phyloP scores from a whole-genome alignment of 2,113 vertebrate genomes.

The Ictidomys tridecemlineatus region DNA sequence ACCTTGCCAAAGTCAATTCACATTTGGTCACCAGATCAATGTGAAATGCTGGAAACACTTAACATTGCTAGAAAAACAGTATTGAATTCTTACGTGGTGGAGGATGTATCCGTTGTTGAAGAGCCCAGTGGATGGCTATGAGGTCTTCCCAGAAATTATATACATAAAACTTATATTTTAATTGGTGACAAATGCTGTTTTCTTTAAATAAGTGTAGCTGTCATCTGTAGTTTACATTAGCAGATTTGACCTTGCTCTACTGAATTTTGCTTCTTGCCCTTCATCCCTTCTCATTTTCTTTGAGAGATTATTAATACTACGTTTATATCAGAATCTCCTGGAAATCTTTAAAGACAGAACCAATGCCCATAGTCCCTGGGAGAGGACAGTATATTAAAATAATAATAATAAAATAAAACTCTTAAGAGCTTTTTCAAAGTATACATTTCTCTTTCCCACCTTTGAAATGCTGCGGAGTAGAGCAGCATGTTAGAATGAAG shows the following conservation, averaged over 20 bases:
- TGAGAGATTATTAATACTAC: background rate
- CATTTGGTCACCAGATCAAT: background rate
- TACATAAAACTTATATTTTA: background rate
- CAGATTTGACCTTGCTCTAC: background rate
- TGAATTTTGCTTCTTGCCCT: background rate
- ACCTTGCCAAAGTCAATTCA: background rate
- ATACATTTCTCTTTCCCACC: background rate
- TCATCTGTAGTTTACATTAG: background rate
- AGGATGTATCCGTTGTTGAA: background rate
- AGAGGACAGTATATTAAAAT: background rate
- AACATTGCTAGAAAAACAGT: background rate
- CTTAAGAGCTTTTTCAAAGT: background rate
- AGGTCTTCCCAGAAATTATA: background rate
- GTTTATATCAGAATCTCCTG: background rate
- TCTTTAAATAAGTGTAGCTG: background rate
- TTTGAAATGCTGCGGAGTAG: background rate
- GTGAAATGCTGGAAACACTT: background rate
- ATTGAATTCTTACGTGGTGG: background rate
- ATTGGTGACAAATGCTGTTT: background rate
- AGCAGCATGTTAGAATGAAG: background rate
- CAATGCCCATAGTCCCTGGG: background rate
- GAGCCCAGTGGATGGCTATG: background rate
- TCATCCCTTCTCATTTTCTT: background rate
- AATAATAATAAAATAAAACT: background rate
- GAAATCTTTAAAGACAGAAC: background rate